These are phyloP conservation scores for Plagodis dolabraria DNA, from an alignment of 2,888 invertebrate genomes.

Conservation along the genomic window DNA sequence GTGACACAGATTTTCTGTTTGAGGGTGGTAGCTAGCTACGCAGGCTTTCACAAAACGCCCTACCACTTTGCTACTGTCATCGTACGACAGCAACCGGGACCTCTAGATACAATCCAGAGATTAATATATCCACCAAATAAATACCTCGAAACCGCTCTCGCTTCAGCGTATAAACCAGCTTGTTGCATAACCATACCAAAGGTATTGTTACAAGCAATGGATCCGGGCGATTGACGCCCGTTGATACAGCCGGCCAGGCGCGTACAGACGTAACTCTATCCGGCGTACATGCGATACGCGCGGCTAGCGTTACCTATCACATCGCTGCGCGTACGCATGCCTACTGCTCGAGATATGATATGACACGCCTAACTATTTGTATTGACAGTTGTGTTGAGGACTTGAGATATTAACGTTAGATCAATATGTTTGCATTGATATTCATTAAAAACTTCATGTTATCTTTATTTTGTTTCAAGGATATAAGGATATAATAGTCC, in stretches of 20 bases:
- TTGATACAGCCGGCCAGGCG: slow-evolving; percentile 81
- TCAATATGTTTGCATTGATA: too few species aligned
- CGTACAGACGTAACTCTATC: slow-evolving; percentile 67
- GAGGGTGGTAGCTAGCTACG: too few species aligned
- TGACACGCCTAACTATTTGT: slow-evolving; percentile 13
- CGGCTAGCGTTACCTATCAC: slow-evolving; percentile 80
- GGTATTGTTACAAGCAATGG: slow-evolving; percentile 83
- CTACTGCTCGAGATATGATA: slow-evolving; percentile 21
- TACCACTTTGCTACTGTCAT: too few species aligned
- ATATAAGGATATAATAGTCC: too few species aligned
- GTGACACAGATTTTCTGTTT: too few species aligned
- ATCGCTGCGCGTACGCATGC: slow-evolving; percentile 38
- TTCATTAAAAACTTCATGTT: too few species aligned
- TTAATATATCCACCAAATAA: too few species aligned
- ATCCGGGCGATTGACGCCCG: slow-evolving; percentile 82
- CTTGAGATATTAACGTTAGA: neutral
- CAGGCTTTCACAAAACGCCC: too few species aligned
- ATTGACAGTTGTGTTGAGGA: slow-evolving; percentile 23
- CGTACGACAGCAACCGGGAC: too few species aligned
- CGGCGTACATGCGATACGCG: slow-evolving; percentile 76
- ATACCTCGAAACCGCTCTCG: slow-evolving; percentile 12
- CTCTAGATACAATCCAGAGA: too few species aligned
- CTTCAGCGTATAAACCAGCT: slow-evolving; percentile 38
- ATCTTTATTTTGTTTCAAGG: too few species aligned
- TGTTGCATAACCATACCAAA: slow-evolving; percentile 52